Conservation (phyloP, 2,797 vertebrate genomes). For the Cyclura pinguis region DNA sequence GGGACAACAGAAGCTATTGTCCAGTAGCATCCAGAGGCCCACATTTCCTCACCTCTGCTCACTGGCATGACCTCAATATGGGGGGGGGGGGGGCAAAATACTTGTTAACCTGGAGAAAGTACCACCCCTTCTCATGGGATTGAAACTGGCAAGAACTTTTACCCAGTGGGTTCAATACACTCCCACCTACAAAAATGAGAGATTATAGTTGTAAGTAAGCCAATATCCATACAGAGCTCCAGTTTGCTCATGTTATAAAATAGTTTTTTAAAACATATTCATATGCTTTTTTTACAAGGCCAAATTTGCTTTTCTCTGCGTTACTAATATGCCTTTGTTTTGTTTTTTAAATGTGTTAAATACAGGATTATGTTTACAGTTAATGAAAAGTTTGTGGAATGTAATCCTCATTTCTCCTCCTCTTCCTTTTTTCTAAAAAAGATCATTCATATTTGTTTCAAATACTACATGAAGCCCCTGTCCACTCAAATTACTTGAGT, state of each 20-base stretch:
- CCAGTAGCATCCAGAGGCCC: neutral
- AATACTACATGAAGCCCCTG: neutral
- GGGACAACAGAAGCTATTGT: neutral
- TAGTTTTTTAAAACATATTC: neutral
- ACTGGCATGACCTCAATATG: neutral
- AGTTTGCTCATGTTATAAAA: neutral
- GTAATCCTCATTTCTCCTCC: neutral
- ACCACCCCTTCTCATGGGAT: neutral
- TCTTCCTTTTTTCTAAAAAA: neutral
- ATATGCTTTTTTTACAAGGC: neutral
- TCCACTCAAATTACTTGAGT: neutral
- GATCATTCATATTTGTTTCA: neutral
- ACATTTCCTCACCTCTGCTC: no score
- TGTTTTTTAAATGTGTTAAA: slow-evolving; percentile 5
- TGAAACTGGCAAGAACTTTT: slow-evolving; percentile 14
- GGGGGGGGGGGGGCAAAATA: neutral
- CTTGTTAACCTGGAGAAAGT: neutral
- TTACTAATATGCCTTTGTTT: neutral
- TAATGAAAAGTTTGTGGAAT: slow-evolving; percentile 31
- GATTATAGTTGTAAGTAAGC: neutral
- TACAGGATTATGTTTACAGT: slow-evolving; percentile 36
- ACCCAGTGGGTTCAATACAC: neutral
- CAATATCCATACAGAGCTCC: neutral
- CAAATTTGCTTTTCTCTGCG: slow-evolving; percentile 12
- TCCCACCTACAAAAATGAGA: neutral